phyloP scores from a whole-genome alignment of 1,140 invertebrate genomes.

The Papilio polytes region DNA sequence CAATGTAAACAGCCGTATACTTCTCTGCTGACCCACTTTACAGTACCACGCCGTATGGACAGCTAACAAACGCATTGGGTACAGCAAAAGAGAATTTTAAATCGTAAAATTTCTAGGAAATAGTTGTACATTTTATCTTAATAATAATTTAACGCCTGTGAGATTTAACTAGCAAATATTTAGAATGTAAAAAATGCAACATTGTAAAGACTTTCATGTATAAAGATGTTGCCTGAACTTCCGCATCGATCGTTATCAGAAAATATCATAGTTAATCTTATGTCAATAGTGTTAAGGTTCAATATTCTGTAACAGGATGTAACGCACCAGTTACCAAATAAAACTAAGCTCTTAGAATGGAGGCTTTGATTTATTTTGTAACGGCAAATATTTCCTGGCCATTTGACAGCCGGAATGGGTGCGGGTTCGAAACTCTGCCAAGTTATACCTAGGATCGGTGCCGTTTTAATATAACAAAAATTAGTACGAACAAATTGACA shows the following conservation, averaged over 20 bases:
- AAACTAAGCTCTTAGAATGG: not conserved
- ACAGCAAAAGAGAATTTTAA: not conserved
- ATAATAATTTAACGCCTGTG: too few species aligned
- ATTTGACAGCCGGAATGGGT: conserved; percentile 27
- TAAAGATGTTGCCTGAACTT: not conserved
- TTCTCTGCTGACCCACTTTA: conserved; percentile 36
- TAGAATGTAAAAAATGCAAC: not conserved
- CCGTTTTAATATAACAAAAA: not conserved
- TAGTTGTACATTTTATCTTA: too few species aligned
- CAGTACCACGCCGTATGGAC: not conserved
- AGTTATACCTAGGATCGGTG: not conserved
- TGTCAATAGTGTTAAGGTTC: not conserved
- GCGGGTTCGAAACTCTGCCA: conserved; percentile 16
- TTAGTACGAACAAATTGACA: not conserved
- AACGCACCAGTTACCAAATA: not conserved
- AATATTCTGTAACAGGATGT: conserved; percentile 4
- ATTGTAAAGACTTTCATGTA: not conserved
- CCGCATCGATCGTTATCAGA: not conserved
- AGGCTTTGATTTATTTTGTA: conserved; percentile 29
- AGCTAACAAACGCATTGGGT: not conserved
- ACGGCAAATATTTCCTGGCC: conserved; percentile 12
- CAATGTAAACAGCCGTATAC: conserved; percentile 24
- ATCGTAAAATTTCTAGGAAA: too few species aligned
- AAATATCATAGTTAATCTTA: conserved; percentile 1
- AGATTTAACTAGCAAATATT: too few species aligned